Evolutionary conservation across 2,888 invertebrate species (phyloP).

Genomic region (Congeria kusceri): DNA sequence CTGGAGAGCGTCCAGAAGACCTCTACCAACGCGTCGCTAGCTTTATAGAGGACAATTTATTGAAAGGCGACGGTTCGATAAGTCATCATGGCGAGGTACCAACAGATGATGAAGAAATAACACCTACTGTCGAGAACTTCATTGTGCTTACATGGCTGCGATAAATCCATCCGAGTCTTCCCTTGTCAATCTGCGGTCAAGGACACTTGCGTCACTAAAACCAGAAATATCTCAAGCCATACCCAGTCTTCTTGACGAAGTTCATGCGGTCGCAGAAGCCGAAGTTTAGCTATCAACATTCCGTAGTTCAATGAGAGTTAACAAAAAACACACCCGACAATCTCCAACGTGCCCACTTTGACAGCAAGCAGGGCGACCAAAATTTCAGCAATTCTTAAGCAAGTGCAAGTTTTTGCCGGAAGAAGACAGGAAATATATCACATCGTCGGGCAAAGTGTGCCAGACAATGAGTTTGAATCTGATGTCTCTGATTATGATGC

Average conservation of each 20-base stretch:
- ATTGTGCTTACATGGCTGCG: constrained; percentile 61
- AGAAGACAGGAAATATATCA: background rate
- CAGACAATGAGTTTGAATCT: background rate
- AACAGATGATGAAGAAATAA: constrained; percentile 38
- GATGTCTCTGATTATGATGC: background rate
- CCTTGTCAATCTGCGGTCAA: constrained; percentile 54
- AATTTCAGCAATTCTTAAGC: background rate
- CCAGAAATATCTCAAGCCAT: constrained; percentile 57
- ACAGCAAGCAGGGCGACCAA: constrained; percentile 44
- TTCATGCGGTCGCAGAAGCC: constrained; percentile 11
- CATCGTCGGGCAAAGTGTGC: background rate
- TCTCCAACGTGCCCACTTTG: constrained; percentile 43
- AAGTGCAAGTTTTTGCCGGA: background rate
- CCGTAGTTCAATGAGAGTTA: background rate
- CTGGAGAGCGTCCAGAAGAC: constrained; percentile 58
- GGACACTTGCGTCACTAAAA: constrained; percentile 41
- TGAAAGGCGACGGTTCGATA: constrained; percentile 43
- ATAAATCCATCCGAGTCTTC: constrained; percentile 55
- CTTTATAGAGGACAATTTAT: constrained; percentile 57
- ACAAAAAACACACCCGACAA: background rate
- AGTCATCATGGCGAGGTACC: constrained; percentile 46
- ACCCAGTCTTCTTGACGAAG: constrained; percentile 38
- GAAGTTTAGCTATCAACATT: too few species aligned
- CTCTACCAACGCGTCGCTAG: constrained; percentile 37
- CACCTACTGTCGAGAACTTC: constrained; percentile 59